Evolutionary conservation across 1,140 invertebrate species (phyloP).

Genomic region (Rhyzopertha dominica): DNA sequence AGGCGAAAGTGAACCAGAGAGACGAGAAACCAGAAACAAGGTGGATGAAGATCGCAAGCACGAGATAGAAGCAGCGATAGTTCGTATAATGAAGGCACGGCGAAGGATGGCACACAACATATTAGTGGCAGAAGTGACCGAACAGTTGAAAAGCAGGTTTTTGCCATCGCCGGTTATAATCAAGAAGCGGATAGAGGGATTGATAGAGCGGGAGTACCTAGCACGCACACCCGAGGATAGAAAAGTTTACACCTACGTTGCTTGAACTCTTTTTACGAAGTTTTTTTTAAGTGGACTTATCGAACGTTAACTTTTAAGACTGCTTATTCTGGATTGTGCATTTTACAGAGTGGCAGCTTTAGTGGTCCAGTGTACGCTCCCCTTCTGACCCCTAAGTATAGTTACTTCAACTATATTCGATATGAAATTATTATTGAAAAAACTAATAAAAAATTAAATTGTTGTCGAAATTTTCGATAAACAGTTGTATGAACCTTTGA

Average conservation of each 20-base stretch:
- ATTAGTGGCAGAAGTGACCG: conserved; percentile 95
- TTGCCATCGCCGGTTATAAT: conserved; percentile 96
- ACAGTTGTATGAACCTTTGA: no score
- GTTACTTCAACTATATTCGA: no score
- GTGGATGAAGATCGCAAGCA: conserved; percentile 99
- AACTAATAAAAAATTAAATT: no score
- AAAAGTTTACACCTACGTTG: conserved; percentile 90
- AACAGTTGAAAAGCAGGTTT: conserved; percentile 94
- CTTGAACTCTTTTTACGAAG: conserved; percentile 54
- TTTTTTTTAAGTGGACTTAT: no score
- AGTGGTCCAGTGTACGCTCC: no score
- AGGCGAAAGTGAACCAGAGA: conserved; percentile 97
- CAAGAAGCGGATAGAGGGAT: conserved; percentile 97
- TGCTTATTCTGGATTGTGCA: no score
- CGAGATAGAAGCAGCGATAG: conserved; percentile 99
- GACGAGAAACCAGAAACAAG: conserved; percentile 95
- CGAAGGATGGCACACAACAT: conserved; percentile 94
- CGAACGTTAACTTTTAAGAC: no score
- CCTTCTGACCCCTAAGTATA: no score
- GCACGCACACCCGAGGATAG: conserved; percentile 93
- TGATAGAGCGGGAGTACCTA: conserved; percentile 98
- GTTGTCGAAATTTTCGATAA: no score
- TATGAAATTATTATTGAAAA: no score
- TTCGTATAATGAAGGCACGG: conserved; percentile 98
- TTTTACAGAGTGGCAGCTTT: no score